phyloP scores from a whole-genome alignment of 2,888 invertebrate species.

The Macaria notata region DNA sequence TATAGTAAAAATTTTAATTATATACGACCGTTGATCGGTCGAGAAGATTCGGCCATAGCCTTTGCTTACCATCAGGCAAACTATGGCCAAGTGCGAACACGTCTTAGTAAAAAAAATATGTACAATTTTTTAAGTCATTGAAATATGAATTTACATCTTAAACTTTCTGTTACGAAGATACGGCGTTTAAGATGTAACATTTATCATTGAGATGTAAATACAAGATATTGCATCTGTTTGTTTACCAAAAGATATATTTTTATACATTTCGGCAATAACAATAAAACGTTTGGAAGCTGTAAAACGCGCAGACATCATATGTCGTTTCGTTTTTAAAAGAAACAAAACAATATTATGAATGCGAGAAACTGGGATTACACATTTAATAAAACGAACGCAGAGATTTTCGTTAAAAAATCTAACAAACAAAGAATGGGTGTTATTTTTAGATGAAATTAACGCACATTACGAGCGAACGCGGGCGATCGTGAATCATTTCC shows the following conservation, averaged over 20 bases:
- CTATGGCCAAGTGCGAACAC: too few relatives aligned
- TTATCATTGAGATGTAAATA: neutral
- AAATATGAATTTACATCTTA: too few relatives aligned
- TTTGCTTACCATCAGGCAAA: too few relatives aligned
- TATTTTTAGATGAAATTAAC: constrained; percentile 81
- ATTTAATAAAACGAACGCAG: constrained; percentile 43
- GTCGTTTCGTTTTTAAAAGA: constrained; percentile 38
- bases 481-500: constrained; percentile 70
- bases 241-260: constrained; percentile 19
- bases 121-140: too few relatives aligned
- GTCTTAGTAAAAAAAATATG: too few relatives aligned
- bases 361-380: constrained; percentile 35
- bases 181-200: neutral
- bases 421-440: constrained; percentile 76
- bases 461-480: constrained; percentile 73
- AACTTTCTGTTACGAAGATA: too few relatives aligned
- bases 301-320: constrained; percentile 21
- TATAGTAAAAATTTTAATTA: too few relatives aligned
- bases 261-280: constrained; percentile 20
- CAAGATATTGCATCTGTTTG: constrained; percentile 10
- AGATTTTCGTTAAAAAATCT: constrained; percentile 69
- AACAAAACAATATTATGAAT: constrained; percentile 34
- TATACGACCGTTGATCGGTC: too few relatives aligned
- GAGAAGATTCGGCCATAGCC: too few relatives aligned
- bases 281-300: constrained; percentile 14